Conservation (phyloP, 2,888 invertebrate genomes). For the Ceramica pisi region DNA sequence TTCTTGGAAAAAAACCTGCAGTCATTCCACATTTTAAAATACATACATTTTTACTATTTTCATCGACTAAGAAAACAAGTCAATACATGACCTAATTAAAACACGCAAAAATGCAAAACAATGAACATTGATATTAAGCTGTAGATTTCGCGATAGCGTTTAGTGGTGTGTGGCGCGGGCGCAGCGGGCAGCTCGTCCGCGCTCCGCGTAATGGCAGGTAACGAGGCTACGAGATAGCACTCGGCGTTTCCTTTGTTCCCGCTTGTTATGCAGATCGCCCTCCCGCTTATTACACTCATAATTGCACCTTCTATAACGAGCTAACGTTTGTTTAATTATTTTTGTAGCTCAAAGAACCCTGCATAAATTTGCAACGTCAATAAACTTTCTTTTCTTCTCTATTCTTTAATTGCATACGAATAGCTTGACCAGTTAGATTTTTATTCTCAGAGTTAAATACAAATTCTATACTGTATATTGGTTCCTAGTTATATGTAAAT, state of each 20-base stretch:
- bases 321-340: conserved; percentile 68
- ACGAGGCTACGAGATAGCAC: conserved; percentile 72
- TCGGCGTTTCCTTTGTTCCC: conserved; percentile 74
- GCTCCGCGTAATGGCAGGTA: conserved; percentile 67
- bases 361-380: conserved; percentile 51
- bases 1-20: conserved; percentile 17
- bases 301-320: conserved; percentile 69
- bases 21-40: neutral
- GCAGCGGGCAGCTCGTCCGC: conserved; percentile 39
- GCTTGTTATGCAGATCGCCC: conserved; percentile 74
- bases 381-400: conserved; percentile 40
- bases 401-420: conserved; percentile 15
- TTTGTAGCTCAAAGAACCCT: conserved; percentile 39
- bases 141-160: conserved; percentile 50
- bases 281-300: conserved; percentile 70
- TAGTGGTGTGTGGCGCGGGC: conserved; percentile 19
- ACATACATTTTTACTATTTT: neutral
- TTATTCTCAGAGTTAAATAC: neutral
- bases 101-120: conserved; percentile 33
- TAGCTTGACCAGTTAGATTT: conserved; percentile 4
- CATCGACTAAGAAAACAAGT: conserved; percentile 6
- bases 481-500: neutral
- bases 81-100: conserved; percentile 31
- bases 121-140: conserved; percentile 38
- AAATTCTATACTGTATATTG: neutral